Percentiles rank a stretch among this genome's conserved stretches.
phyloP scores from a whole-genome alignment of 2,888 invertebrate species.

The Cetonia aurata region DNA sequence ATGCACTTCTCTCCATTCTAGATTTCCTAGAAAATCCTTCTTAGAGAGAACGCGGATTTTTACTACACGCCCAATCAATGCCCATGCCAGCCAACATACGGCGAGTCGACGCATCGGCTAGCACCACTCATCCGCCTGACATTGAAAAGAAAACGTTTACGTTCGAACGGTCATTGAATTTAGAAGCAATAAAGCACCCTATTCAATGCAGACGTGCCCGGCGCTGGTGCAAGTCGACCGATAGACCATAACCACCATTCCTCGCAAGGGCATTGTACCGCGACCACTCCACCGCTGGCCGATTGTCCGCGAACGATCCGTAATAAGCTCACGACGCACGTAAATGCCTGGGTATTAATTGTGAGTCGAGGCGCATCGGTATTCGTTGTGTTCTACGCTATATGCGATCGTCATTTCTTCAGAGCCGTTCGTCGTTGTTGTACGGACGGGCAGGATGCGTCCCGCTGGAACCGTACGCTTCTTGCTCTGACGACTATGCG shows the following conservation, averaged over 20 bases:
- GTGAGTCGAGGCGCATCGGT: slow-evolving; percentile 63
- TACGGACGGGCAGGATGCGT: slow-evolving; percentile 38
- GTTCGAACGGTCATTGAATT: slow-evolving; percentile 61
- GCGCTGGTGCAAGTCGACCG: slow-evolving; percentile 57
- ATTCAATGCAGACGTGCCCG: slow-evolving; percentile 60
- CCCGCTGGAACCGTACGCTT: not conserved
- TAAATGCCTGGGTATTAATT: slow-evolving; percentile 56
- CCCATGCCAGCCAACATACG: too few relatives aligned
- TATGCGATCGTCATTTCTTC: too few relatives aligned
- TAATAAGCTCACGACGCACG: slow-evolving; percentile 62
- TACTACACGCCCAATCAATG: too few relatives aligned
- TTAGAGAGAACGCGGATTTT: too few relatives aligned
- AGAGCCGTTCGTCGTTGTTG: too few relatives aligned
- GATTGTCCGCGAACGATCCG: slow-evolving; percentile 57
- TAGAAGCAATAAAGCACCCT: slow-evolving; percentile 62
- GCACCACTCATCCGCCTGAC: slow-evolving; percentile 37
- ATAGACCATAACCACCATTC: slow-evolving; percentile 23
- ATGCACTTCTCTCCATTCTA: too few relatives aligned
- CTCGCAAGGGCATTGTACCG: slow-evolving; percentile 44
- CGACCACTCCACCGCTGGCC: slow-evolving; percentile 53
- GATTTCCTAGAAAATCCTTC: too few relatives aligned
- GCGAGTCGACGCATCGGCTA: too few relatives aligned
- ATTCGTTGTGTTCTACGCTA: slow-evolving; percentile 56
- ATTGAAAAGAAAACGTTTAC: slow-evolving; percentile 47
- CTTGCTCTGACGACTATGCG: too few relatives aligned